phyloP scores from a whole-genome alignment of 2,797 vertebrate genomes.

The Synanceia verrucosa region DNA sequence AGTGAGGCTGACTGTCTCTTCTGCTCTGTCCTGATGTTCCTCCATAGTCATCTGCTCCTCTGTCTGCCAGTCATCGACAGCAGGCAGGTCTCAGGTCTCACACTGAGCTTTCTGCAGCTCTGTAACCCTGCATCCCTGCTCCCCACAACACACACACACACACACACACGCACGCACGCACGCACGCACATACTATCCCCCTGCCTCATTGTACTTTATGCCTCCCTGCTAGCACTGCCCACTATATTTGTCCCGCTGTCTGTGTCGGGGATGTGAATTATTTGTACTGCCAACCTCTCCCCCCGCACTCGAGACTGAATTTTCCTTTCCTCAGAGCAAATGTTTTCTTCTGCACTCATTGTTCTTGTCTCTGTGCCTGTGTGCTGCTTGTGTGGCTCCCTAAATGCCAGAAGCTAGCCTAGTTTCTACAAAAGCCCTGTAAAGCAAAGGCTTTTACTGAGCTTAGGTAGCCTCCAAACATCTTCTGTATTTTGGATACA shows the following conservation, averaged over 20 bases:
- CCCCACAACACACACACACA: conserved; percentile 1
- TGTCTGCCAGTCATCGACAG: conserved; percentile 75
- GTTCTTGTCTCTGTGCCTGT: conserved; percentile 67
- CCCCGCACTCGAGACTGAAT: conserved; percentile 51
- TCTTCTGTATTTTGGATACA: conserved; percentile 47
- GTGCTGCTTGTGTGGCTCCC: conserved; percentile 70
- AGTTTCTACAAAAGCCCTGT: conserved; percentile 55
- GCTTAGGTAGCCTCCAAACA: conserved; percentile 12
- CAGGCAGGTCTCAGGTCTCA: conserved; percentile 77
- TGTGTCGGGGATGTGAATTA: conserved; percentile 76
- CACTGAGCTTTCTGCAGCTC: conserved; percentile 42
- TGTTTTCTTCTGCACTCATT: conserved; percentile 67
- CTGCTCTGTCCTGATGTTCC: conserved; percentile 64
- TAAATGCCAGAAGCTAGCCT: conserved; percentile 61
- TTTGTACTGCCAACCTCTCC: conserved; percentile 70
- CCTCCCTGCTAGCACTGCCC: conserved; percentile 62
- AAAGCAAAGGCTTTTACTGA: conserved; percentile 20
- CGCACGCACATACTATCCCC: conserved; percentile 10
- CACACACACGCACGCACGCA: conserved; percentile 6
- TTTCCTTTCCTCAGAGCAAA: conserved; percentile 70
- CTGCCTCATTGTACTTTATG: conserved; percentile 54
- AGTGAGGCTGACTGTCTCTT: conserved; percentile 61
- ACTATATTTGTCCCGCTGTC: conserved; percentile 67
- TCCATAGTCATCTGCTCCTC: conserved; percentile 76
- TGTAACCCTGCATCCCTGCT: conserved; percentile 14